Percentiles rank a stretch among this genome's conserved stretches.
Conservation (phyloP, 2,113 vertebrate genomes). For the Pseudolaguvia tuberculata region DNA sequence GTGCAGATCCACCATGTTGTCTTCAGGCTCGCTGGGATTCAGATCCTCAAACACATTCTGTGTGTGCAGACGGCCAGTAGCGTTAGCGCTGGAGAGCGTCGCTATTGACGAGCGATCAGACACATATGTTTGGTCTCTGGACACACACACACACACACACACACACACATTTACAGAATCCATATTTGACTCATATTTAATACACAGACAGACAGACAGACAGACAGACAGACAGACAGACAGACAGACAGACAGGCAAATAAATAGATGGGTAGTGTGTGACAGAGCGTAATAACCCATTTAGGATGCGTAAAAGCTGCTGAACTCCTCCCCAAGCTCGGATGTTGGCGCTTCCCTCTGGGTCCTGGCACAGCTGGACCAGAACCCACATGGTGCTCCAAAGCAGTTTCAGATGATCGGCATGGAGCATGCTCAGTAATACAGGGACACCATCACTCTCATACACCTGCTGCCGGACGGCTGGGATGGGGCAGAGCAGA, state of each 20-base stretch:
- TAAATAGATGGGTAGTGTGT: too few species aligned
- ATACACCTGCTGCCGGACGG: conserved; percentile 78
- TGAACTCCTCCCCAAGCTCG: conserved; percentile 84
- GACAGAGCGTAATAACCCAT: conserved; percentile 60
- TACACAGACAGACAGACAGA: too few species aligned
- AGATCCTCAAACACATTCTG: conserved; percentile 68
- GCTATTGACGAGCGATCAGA: conserved; percentile 74
- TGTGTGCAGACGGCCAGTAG: conserved; percentile 69
- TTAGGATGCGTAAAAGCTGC: conserved; percentile 80
- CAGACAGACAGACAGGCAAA: not conserved
- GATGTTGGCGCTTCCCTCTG: conserved; percentile 76
- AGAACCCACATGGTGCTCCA: conserved; percentile 84
- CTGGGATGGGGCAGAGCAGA: conserved; percentile 73
- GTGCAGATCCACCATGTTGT: conserved; percentile 75
- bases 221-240: too few species aligned
- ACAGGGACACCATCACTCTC: conserved; percentile 76
- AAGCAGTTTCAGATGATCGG: conserved; percentile 77
- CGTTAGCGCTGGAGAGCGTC: conserved; percentile 76
- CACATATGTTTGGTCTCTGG: conserved; percentile 72
- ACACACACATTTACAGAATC: not conserved
- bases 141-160: conserved; percentile 20
- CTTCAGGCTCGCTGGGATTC: conserved; percentile 71
- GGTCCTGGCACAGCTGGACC: conserved; percentile 85
- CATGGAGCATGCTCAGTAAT: conserved; percentile 81
- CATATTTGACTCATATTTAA: too few species aligned